Evolutionary conservation across 2,113 vertebrate genomes (phyloP).

Genomic region (Herpetotheres cachinnans): DNA sequence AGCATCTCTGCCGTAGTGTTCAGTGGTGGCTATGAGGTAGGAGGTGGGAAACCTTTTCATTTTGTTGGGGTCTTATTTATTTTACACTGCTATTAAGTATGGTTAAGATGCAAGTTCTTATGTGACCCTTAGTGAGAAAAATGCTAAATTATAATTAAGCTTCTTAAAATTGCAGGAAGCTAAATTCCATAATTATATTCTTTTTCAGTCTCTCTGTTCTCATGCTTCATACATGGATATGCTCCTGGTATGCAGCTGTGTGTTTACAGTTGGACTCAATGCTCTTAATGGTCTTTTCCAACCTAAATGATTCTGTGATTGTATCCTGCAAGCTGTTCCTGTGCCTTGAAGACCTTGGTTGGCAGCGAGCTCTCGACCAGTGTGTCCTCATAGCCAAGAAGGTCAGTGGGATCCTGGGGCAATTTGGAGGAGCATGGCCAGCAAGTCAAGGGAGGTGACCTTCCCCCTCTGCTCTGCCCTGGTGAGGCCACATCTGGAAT

Average conservation of each 20-base stretch:
- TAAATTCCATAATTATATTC: rapidly evolving
- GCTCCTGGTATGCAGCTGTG: rapidly evolving
- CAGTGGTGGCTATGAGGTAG: background rate
- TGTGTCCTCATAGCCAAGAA: too few relatives aligned
- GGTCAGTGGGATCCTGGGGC: too few relatives aligned
- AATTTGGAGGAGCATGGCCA: too few relatives aligned
- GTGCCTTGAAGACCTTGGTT: background rate
- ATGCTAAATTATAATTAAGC: rapidly evolving
- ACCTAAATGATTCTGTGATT: too few relatives aligned
- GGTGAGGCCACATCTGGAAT: too few relatives aligned
- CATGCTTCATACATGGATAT: rapidly evolving
- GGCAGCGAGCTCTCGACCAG: background rate
- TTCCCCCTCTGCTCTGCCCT: too few relatives aligned
- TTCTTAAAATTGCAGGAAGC: background rate
- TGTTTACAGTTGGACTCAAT: background rate
- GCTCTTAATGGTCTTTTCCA: too few relatives aligned
- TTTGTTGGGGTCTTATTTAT: background rate
- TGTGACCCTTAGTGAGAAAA: background rate
- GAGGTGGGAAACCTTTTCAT: background rate
- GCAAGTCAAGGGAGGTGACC: too few relatives aligned
- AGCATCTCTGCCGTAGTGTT: rapidly evolving
- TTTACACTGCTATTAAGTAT: rapidly evolving
- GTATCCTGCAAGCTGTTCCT: background rate
- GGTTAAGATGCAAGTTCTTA: background rate
- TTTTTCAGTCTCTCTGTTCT: too few relatives aligned